Conservation (phyloP, 64 coral and sea anemone genomes). For the Stichodactyla mertensii region DNA sequence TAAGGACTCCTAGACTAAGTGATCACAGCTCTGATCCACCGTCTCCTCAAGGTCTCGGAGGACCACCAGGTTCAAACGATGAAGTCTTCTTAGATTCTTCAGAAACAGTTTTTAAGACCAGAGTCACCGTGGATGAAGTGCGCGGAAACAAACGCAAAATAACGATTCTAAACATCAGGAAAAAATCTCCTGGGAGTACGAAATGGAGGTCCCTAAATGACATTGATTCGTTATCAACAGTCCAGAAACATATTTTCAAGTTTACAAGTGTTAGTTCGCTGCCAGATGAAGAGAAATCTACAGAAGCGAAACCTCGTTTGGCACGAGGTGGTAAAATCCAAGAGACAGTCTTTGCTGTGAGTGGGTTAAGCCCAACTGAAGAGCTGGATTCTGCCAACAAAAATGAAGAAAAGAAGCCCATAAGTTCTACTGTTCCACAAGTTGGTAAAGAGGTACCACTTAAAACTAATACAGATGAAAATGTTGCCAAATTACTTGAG, state of each 20-base stretch:
- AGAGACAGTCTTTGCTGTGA: conserved; percentile 39
- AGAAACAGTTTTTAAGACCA: conserved; percentile 49
- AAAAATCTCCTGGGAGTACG: conserved; percentile 59
- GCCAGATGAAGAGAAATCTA: not conserved
- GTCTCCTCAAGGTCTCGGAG: not conserved
- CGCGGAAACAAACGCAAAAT: conserved; percentile 56
- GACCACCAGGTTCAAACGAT: conserved; percentile 3
- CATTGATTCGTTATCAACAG: conserved; percentile 42
- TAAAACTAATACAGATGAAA: no score
- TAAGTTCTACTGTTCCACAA: not conserved
- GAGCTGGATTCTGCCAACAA: not conserved
- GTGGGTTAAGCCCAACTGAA: conserved; percentile 5
- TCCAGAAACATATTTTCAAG: not conserved
- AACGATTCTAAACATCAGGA: conserved; percentile 72
- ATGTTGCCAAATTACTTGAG: no score
- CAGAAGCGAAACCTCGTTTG: not conserved
- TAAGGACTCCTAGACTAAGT: not conserved
- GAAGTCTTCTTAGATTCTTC: conserved; percentile 12
- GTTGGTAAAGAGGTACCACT: no score
- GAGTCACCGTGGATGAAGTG: conserved; percentile 73
- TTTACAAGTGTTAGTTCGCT: conserved; percentile 1
- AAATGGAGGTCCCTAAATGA: conserved; percentile 88
- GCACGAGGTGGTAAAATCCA: not conserved
- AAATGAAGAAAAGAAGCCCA: not conserved
- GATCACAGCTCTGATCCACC: not conserved